Base-by-base conservation (phyloP, 2,797 vertebrate genomes). In the Chaenodraco wilsoni region DNA sequence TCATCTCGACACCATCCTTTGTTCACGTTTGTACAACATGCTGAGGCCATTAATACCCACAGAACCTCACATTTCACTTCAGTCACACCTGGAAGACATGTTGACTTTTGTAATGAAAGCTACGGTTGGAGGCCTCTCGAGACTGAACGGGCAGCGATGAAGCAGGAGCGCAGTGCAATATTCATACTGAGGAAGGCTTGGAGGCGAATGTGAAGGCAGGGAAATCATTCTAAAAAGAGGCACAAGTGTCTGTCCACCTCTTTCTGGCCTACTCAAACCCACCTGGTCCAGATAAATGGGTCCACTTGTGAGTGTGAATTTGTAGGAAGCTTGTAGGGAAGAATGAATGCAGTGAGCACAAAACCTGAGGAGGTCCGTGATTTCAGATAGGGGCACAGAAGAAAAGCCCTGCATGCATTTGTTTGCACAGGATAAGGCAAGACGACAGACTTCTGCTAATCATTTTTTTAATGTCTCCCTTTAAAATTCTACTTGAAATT, bases 71-170 rank as follows among this genome's bases (percentile, higher is more conserved):
- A 64, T 76, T 85, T 75, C 56, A 72, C 33, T 37, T 37, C 33
- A 37, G 77, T 79, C 82, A 75, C 80, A 72, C 52, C 59, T 74
- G 52, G 9, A 66, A 74, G 81, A 73, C n/a, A 61, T 78, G 78
- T 87, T 76, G 83, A 86, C 79, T 83, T 82, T 68, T 44, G 64
- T 63, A 72, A 73, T 83, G 76, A 79, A 88, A 82, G 43, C 72
- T 52, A 55, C 50, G 12, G 61, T 64, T 58, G 46, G 43, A 75
- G 71, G 71, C 66, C 77, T 67, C 69, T 65, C 0, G 65, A 84
- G 82, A 80, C 70, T 71, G 75, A 88, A 79, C 40, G 82, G 70
- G 55, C 69, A 71, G 57, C 3, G 78, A 63, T 87, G 74, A 78
- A 72, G 60, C 64, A 70, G 62, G 71, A 67, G 70, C 5, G 41